phyloP scores from a whole-genome alignment of 2,113 vertebrate genomes.

The Cinclus mexicanus region DNA sequence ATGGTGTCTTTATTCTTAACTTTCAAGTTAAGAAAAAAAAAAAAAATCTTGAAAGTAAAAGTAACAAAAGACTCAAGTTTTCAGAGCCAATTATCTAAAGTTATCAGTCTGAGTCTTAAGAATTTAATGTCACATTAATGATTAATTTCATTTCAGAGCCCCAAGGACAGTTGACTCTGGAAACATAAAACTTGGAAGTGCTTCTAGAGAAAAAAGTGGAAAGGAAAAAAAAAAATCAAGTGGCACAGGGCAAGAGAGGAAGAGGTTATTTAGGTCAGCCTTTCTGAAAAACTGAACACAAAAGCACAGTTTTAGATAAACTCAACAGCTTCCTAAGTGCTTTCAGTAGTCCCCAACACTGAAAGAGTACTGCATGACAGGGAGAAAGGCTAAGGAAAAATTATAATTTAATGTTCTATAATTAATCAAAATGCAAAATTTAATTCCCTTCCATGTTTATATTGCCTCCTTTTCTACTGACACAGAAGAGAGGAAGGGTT shows the following conservation, averaged over 20 bases:
- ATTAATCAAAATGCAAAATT: neutral
- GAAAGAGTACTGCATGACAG: neutral
- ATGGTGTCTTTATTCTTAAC: neutral
- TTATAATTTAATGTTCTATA: neutral
- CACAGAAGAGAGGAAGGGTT: neutral
- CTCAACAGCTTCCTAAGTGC: neutral
- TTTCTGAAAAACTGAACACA: neutral
- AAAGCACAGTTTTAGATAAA: neutral
- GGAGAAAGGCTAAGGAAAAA: neutral
- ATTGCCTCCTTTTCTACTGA: neutral
- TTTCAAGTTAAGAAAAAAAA: neutral
- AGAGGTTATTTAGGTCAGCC: conserved; percentile 30
- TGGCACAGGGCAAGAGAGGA: neutral
- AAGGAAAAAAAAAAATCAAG: neutral
- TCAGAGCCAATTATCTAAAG: neutral
- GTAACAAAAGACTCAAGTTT: neutral
- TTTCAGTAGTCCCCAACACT: neutral
- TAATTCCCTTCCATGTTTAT: neutral
- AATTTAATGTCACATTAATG: neutral
- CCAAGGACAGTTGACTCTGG: neutral
- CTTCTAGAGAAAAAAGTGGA: neutral
- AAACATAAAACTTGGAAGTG: neutral
- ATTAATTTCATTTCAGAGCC: neutral
- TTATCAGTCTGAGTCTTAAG: neutral
- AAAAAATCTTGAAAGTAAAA: neutral